Evolutionary conservation across 1,140 invertebrate genomes (phyloP).

Genomic region (Cydia fagiglandana): DNA sequence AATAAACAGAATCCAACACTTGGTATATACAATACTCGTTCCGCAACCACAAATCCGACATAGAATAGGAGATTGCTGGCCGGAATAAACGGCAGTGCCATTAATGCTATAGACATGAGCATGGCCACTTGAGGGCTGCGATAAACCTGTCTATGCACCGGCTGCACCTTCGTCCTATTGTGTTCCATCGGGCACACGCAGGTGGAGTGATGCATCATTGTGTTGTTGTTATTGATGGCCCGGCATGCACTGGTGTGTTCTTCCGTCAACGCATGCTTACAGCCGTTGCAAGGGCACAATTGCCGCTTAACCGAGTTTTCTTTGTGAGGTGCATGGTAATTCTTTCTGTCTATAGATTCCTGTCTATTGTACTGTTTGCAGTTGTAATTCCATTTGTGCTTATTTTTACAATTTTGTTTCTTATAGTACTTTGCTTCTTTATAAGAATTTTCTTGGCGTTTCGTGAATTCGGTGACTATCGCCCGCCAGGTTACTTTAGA

Average conservation of each 20-base stretch:
- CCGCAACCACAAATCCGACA: constrained; percentile 98
- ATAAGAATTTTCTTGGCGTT: constrained; percentile 54
- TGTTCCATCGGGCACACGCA: constrained; percentile 66
- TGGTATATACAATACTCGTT: constrained; percentile 96
- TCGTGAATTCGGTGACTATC: constrained; percentile 59
- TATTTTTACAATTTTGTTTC: constrained; percentile 63
- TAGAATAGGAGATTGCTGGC: constrained; percentile 97
- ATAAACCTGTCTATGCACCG: constrained; percentile 52
- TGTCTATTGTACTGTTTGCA: constrained; percentile 64
- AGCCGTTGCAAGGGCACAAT: constrained; percentile 76
- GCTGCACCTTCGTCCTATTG: constrained; percentile 56
- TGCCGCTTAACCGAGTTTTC: constrained; percentile 65
- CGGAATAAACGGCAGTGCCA: constrained; percentile 94
- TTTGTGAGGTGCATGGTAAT: constrained; percentile 60
- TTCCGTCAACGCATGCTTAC: constrained; percentile 78
- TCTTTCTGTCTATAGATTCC: constrained; percentile 66
- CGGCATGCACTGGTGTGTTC: constrained; percentile 79
- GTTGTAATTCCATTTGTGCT: constrained; percentile 69
- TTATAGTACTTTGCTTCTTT: constrained; percentile 64
- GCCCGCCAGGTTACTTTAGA: constrained; percentile 74
- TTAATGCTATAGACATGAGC: constrained; percentile 85
- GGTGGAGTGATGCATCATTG: constrained; percentile 71
- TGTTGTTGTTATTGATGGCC: constrained; percentile 81
- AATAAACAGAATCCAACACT: constrained; percentile 97
- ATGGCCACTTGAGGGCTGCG: constrained; percentile 76